Conservation (phyloP, 2,888 invertebrate genomes). For the Melinaea menophilus region DNA sequence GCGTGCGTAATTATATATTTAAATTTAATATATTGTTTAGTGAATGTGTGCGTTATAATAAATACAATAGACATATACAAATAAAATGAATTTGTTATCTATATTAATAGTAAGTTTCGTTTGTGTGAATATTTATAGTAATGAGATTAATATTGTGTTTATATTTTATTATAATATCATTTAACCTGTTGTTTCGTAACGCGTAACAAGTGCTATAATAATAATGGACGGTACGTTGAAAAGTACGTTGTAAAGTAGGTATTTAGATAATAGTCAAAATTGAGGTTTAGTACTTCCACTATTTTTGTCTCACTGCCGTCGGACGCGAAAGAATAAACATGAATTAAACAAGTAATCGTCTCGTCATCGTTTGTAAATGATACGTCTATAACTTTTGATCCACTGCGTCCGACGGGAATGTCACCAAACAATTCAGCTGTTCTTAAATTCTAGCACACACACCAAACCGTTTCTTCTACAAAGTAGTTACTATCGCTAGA, state of each 20-base stretch:
- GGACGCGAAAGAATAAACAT: conserved; percentile 3
- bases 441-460: conserved; percentile 1
- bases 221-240: conserved; percentile 28
- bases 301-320: conserved; percentile 15
- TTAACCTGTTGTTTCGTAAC: conserved; percentile 21
- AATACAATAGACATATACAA: conserved; percentile 39
- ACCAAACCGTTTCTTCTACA: conserved; percentile 2
- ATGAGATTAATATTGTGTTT: conserved; percentile 26
- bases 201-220: conserved; percentile 14
- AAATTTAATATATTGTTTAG: conserved; percentile 37
- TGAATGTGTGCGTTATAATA: conserved; percentile 52
- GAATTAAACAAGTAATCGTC: neutral
- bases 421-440: conserved; percentile 1
- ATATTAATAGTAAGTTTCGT: conserved; percentile 31
- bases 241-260: conserved; percentile 26
- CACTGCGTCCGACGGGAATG: neutral
- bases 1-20: conserved; percentile 31
- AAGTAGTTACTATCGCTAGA: conserved; percentile 5
- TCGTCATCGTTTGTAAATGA: neutral
- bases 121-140: conserved; percentile 35
- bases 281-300: conserved; percentile 32
- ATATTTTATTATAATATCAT: conserved; percentile 18
- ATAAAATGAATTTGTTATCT: conserved; percentile 41
- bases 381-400: neutral
- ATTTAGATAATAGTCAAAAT: conserved; percentile 34